Evolutionary conservation across 1,140 invertebrate genomes (phyloP).

Genomic region (Leptoteleia sp.): DNA sequence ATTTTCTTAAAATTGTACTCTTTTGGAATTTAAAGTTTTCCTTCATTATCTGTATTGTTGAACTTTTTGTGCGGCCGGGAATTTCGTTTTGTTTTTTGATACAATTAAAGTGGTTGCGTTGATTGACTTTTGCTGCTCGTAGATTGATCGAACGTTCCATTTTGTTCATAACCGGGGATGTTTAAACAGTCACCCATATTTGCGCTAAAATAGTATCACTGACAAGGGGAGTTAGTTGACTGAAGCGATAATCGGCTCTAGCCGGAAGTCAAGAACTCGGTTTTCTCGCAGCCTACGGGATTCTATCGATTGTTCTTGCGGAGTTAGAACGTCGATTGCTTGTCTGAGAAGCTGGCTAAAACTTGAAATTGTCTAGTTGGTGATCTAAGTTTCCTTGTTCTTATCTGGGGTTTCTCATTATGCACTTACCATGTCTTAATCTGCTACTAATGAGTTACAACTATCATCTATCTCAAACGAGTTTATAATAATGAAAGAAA

Average conservation of each 20-base stretch:
- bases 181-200: conserved; percentile 56
- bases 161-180: conserved; percentile 36
- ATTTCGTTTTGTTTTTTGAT: not conserved
- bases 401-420: conserved; percentile 63
- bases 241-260: conserved; percentile 72
- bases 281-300: conserved; percentile 64
- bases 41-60: conserved; percentile 23
- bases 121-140: no score
- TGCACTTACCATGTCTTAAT: conserved; percentile 66
- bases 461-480: conserved; percentile 39
- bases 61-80: not conserved
- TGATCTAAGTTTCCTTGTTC: conserved; percentile 58
- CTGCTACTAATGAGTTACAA: conserved; percentile 69
- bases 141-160: no score
- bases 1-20: conserved; percentile 33
- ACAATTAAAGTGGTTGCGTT: not conserved
- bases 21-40: conserved; percentile 28
- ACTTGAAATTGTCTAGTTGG: conserved; percentile 48
- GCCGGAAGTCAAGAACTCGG: conserved; percentile 59
- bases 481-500: conserved; percentile 33
- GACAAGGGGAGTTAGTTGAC: conserved; percentile 68
- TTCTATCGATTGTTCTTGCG: conserved; percentile 49
- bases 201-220: conserved; percentile 72
- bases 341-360: conserved; percentile 38
- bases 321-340: conserved; percentile 59